Evolutionary conservation across 92 coral and sea anemone genomes (phyloP).

Genomic region (Micromussa lordhowensis): DNA sequence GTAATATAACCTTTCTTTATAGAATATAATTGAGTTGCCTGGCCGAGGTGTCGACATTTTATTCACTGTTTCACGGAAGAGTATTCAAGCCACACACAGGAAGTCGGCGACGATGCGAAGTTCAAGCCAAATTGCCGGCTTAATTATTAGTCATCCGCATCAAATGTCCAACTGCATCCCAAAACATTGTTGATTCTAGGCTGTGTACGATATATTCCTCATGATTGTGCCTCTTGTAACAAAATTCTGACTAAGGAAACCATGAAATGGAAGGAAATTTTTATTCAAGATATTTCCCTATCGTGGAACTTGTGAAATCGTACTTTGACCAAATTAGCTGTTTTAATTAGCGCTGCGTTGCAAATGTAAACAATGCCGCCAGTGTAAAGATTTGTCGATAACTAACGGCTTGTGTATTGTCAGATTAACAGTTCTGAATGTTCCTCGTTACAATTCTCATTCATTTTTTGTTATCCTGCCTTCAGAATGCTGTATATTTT

Average conservation of each 20-base stretch:
- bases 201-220: not conserved
- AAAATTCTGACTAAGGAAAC: not conserved
- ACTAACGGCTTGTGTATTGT: constrained; percentile 1
- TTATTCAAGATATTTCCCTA: constrained; percentile 2
- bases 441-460: constrained; percentile 3
- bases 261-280: not conserved
- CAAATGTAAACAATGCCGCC: constrained; percentile 38
- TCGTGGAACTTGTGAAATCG: not conserved
- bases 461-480: not conserved
- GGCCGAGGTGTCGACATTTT: not conserved
- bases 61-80: not conserved
- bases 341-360: not conserved
- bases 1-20: not conserved
- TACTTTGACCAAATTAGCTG: not conserved
- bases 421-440: constrained; percentile 10
- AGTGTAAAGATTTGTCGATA: not conserved
- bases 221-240: not conserved
- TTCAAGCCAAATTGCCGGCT: constrained; percentile 46
- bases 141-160: constrained; percentile 28
- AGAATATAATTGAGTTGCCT: not conserved
- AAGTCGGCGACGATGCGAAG: constrained; percentile 33
- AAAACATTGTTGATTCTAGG: not conserved
- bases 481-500: not conserved
- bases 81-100: not conserved
- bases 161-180: constrained; percentile 3